Evolutionary conservation across 2,888 invertebrate species (phyloP).

Genomic region (Cantharis nigra): DNA sequence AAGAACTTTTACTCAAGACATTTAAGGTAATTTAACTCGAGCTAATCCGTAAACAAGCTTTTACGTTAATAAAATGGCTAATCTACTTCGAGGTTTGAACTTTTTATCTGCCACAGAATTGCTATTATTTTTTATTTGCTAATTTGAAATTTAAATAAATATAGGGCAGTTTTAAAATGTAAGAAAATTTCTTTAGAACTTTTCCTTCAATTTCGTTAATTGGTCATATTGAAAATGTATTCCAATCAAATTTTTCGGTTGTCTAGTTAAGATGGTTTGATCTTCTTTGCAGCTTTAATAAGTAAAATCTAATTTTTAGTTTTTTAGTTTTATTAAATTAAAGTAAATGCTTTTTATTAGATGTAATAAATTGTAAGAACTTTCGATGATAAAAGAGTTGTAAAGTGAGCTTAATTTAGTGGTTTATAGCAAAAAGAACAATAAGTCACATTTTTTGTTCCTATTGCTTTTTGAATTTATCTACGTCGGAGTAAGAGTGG

Average conservation of each 20-base stretch:
- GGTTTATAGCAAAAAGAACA: background rate
- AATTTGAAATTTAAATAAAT: background rate
- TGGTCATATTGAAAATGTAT: no score
- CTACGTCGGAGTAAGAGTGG: background rate
- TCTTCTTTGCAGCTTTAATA: no score
- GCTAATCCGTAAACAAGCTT: background rate
- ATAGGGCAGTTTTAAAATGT: background rate
- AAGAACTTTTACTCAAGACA: background rate
- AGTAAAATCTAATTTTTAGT: no score
- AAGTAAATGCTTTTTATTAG: background rate
- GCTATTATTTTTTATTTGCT: background rate
- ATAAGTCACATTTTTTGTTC: background rate
- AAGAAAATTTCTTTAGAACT: background rate
- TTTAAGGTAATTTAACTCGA: background rate
- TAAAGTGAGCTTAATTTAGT: background rate
- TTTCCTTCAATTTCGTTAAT: no score
- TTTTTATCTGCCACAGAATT: background rate
- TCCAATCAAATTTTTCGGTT: no score
- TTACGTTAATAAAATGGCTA: background rate
- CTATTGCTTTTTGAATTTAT: background rate
- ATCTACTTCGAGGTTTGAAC: background rate
- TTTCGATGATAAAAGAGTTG: background rate
- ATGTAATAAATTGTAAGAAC: background rate
- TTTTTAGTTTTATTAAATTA: background rate
- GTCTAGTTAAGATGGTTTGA: no score